Percentiles rank a stretch among this genome's conserved stretches.
phyloP scores from a whole-genome alignment of 2,888 invertebrate species.

The Zhengitettix transpicula region DNA sequence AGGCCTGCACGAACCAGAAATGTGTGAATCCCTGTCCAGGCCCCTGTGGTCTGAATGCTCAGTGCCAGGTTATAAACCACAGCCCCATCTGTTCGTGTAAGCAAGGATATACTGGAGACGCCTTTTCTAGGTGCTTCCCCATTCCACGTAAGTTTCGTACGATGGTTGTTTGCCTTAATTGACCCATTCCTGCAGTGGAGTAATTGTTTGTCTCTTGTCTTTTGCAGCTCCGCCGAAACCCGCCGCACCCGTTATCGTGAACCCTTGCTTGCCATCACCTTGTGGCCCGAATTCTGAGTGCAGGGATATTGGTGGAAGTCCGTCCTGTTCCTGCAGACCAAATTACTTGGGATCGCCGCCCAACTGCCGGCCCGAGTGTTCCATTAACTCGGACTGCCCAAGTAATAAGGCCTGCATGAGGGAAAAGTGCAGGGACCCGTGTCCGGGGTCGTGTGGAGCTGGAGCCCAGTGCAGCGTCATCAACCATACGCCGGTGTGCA shows the following conservation, averaged over 20 bases:
- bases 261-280: conserved; percentile 26
- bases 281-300: conserved; percentile 49
- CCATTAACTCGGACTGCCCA: conserved; percentile 48
- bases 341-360: conserved; percentile 47
- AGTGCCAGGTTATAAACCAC: conserved; percentile 62
- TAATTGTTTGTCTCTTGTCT: conserved; percentile 11
- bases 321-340: conserved; percentile 42
- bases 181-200: conserved; percentile 3
- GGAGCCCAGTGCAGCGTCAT: conserved; percentile 45
- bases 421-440: conserved; percentile 60
- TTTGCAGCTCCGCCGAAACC: conserved; percentile 17
- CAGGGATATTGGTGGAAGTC: conserved; percentile 31
- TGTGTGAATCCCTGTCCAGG: conserved; percentile 59
- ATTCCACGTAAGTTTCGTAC: conserved; percentile 18
- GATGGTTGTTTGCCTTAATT: not conserved
- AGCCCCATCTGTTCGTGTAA: conserved; percentile 56
- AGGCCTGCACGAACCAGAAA: conserved; percentile 52
- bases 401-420: conserved; percentile 55
- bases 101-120: conserved; percentile 46
- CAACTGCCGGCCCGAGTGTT: conserved; percentile 49
- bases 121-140: conserved; percentile 26
- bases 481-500: conserved; percentile 39
- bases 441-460: conserved; percentile 55
- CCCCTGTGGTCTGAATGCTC: conserved; percentile 50
- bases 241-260: conserved; percentile 21